Evolutionary conservation across 2,797 vertebrate genomes (phyloP).

Genomic region (Poeciliopsis turneri): DNA sequence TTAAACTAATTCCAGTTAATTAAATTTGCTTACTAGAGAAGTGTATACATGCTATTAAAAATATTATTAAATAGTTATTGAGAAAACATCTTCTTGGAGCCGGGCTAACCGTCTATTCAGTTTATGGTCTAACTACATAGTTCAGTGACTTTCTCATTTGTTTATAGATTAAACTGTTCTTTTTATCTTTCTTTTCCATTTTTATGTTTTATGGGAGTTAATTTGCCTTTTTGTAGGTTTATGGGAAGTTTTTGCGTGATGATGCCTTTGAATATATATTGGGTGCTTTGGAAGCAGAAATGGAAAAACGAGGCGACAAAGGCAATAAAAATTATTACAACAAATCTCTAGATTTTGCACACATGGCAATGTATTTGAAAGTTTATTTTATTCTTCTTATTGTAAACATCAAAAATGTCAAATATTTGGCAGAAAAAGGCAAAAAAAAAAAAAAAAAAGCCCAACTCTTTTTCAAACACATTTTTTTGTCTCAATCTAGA

Average conservation of each 20-base stretch:
- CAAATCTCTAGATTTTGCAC: background rate
- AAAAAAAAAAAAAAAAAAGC: background rate
- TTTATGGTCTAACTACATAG: slow-evolving; percentile 7
- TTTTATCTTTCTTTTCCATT: background rate
- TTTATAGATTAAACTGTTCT: background rate
- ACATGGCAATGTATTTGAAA: background rate
- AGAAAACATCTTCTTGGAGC: slow-evolving; percentile 6
- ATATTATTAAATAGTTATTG: background rate
- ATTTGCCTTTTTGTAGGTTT: background rate
- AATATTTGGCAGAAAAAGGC: background rate
- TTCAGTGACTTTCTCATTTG: slow-evolving; percentile 13
- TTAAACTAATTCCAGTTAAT: background rate
- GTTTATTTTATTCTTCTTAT: background rate
- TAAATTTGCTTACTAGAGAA: background rate
- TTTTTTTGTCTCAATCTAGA: background rate
- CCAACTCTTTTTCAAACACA: background rate
- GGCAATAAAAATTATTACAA: background rate
- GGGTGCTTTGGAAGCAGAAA: background rate
- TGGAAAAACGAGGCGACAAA: background rate
- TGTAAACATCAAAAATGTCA: background rate
- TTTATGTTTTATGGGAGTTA: background rate
- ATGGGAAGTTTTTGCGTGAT: background rate
- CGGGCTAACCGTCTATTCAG: background rate
- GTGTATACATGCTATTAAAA: background rate
- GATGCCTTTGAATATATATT: background rate